These are phyloP conservation scores for Amblyornis subalaris DNA, from an alignment of 2,113 vertebrate genomes.

Conservation along the genomic window DNA sequence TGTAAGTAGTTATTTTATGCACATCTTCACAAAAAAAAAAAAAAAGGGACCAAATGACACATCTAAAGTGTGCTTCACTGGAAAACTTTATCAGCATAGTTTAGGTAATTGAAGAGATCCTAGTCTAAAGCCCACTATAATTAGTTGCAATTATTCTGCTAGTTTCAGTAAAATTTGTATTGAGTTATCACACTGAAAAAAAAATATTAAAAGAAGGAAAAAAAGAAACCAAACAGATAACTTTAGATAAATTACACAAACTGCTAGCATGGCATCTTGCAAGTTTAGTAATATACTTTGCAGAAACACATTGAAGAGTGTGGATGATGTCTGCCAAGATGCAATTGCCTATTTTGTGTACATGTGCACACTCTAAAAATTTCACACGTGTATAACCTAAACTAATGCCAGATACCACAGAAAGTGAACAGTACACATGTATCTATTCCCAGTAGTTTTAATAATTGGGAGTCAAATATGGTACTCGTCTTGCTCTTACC, in stretches of 20 bases:
- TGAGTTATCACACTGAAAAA: background rate
- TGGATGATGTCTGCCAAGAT: background rate
- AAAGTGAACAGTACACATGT: conserved; percentile 69
- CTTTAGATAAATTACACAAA: background rate
- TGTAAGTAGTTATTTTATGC: conserved; percentile 29
- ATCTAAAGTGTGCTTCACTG: background rate
- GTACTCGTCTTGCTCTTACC: conserved; percentile 81
- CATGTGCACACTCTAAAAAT: background rate
- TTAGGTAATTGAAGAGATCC: background rate
- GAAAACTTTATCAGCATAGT: background rate
- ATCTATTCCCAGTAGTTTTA: conserved; percentile 87
- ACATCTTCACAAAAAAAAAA: background rate
- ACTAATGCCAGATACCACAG: background rate
- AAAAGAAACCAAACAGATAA: background rate
- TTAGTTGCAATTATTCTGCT: background rate
- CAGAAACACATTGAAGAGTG: background rate
- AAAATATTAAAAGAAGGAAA: background rate
- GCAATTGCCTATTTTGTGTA: background rate
- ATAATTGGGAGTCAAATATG: conserved; percentile 93
- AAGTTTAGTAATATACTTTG: background rate
- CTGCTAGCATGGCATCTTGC: background rate
- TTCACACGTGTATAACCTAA: conserved; percentile 18
- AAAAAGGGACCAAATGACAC: background rate
- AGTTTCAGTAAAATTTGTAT: background rate
- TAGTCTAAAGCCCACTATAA: background rate